These are phyloP conservation scores for Formicarius rufipectus DNA, from an alignment of 2,113 vertebrate species.

Conservation along the genomic window DNA sequence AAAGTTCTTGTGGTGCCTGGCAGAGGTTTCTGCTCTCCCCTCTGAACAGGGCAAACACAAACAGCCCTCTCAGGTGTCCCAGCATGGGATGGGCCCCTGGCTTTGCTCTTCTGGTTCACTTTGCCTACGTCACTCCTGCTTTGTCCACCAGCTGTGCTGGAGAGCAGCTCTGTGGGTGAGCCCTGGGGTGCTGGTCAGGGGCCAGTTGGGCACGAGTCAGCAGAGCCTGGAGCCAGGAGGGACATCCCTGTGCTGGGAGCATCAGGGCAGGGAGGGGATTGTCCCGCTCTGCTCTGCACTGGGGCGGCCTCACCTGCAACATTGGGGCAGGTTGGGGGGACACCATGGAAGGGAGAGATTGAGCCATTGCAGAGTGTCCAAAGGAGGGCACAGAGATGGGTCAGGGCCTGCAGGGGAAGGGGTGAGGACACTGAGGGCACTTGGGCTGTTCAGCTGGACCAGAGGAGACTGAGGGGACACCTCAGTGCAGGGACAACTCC, in stretches of 20 bases:
- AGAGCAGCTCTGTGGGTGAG: neutral
- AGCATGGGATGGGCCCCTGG: rapidly evolving
- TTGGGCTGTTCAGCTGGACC: neutral
- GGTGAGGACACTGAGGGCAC: too few species aligned
- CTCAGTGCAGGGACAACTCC: too few species aligned
- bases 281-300: too few species aligned
- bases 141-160: neutral
- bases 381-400: too few species aligned
- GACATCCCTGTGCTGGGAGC: too few species aligned
- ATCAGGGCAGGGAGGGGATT: too few species aligned
- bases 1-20: neutral
- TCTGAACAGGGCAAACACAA: neutral
- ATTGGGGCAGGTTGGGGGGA: too few species aligned
- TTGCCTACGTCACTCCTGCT: neutral
- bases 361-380: too few species aligned
- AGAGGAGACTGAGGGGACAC: neutral
- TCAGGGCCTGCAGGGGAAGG: too few species aligned
- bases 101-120: neutral
- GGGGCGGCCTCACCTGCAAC: too few species aligned
- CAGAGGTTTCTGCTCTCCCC: rapidly evolving
- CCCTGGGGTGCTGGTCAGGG: neutral
- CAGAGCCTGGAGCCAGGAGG: neutral
- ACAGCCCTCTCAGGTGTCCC: neutral
- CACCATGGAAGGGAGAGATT: too few species aligned
- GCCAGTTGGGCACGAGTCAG: too few species aligned